Evolutionary conservation across 2,888 invertebrate species (phyloP).

Genomic region (Cheilosia urbana): DNA sequence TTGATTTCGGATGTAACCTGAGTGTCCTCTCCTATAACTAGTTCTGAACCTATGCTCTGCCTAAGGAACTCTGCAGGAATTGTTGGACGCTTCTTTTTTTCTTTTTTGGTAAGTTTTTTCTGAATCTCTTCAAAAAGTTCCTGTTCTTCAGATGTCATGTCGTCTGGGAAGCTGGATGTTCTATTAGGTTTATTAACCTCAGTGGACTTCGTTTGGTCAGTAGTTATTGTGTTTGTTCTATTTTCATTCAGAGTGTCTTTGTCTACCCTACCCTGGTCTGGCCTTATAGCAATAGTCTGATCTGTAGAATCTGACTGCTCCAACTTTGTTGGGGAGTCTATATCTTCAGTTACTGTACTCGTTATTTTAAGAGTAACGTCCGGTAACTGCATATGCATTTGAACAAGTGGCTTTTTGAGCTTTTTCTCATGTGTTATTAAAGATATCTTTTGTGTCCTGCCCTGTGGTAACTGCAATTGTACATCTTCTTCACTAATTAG

Average conservation of each 20-base stretch:
- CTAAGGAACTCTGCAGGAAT: conserved; percentile 82
- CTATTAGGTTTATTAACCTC: conserved; percentile 22
- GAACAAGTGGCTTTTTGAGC: conserved; percentile 87
- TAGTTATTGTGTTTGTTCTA: not conserved
- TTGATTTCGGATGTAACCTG: conserved; percentile 50
- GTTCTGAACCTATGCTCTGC: conserved; percentile 41
- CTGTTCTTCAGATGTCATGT: conserved; percentile 82
- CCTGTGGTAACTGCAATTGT: conserved; percentile 79
- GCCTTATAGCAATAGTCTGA: conserved; percentile 56
- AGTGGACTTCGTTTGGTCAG: not conserved
- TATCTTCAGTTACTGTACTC: conserved; percentile 81
- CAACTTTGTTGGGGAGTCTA: conserved; percentile 76
- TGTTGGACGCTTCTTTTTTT: conserved; percentile 82
- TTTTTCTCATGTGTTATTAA: conserved; percentile 90
- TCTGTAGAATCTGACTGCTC: conserved; percentile 74
- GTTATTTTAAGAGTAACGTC: conserved; percentile 81
- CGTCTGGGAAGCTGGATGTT: conserved; percentile 72
- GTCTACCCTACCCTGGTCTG: conserved; percentile 64
- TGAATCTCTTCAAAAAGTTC: conserved; percentile 81
- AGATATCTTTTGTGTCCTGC: conserved; percentile 85
- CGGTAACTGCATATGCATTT: conserved; percentile 87
- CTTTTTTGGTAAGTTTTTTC: conserved; percentile 82
- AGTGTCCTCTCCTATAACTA: conserved; percentile 64
- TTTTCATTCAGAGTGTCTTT: conserved; percentile 25
- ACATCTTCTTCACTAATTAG: conserved; percentile 80